A percentile compares a stretch with the other conserved stretches of the same genome.
phyloP scores from a whole-genome alignment of 2,797 vertebrate genomes.

The Podarcis siculus region DNA sequence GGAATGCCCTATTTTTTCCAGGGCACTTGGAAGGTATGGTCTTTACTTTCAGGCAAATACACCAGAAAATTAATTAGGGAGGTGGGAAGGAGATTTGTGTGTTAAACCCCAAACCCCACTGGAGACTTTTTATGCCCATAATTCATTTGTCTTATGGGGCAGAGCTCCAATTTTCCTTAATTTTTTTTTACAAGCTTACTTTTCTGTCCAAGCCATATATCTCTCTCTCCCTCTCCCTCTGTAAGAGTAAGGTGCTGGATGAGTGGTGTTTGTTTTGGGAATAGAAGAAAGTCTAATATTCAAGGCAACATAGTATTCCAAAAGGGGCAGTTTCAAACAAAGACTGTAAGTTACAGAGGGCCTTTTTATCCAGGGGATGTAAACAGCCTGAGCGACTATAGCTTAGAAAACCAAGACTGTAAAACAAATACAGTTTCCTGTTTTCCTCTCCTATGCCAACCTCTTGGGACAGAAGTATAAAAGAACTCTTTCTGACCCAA shows the following conservation, averaged over 20 bases:
- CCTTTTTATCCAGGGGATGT: slow-evolving; percentile 43
- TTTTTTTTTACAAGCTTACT: fast-evolving
- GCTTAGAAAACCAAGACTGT: slow-evolving; percentile 67
- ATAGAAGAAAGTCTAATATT: slow-evolving; percentile 61
- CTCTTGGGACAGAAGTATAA: slow-evolving; percentile 61
- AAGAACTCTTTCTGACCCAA: slow-evolving; percentile 62
- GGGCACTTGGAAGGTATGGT: no score
- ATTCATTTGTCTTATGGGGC: neutral
- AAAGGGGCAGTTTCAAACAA: slow-evolving; percentile 62
- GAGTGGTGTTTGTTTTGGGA: slow-evolving; percentile 69
- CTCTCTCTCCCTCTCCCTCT: slow-evolving; percentile 18
- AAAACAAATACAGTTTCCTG: slow-evolving; percentile 75
- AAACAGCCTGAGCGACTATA: slow-evolving; percentile 74
- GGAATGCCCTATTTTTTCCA: no score
- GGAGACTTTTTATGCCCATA: neutral
- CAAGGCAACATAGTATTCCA: slow-evolving; percentile 54
- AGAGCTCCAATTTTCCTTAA: fast-evolving
- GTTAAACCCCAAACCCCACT: neutral
- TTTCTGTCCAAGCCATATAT: slow-evolving; percentile 19
- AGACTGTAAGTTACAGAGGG: neutral
- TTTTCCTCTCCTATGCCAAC: slow-evolving; percentile 66
- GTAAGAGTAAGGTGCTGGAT: slow-evolving; percentile 37
- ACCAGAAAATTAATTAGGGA: neutral
- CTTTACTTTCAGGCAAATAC: neutral
- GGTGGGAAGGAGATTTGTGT: neutral